These are phyloP conservation scores for Pediacus dermestoides DNA, from an alignment of 2,888 invertebrate species.

Conservation along the genomic window DNA sequence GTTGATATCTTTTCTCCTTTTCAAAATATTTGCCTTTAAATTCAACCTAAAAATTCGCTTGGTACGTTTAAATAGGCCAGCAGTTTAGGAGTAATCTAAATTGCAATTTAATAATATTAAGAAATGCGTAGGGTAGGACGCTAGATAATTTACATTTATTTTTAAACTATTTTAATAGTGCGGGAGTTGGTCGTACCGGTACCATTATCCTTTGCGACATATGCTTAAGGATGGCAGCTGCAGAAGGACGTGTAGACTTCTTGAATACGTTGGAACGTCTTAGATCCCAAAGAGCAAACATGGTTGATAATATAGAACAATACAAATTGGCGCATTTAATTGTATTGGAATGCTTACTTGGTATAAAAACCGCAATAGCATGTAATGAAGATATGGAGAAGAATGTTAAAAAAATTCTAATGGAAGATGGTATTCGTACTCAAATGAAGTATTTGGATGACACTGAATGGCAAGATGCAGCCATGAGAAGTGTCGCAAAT, in stretches of 20 bases:
- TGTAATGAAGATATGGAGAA: slow-evolving; percentile 41
- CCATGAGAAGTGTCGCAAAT: slow-evolving; percentile 37
- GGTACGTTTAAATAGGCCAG: too few species aligned
- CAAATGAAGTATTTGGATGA: slow-evolving; percentile 45
- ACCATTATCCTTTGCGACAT: slow-evolving; percentile 59
- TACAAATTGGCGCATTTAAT: slow-evolving; percentile 51
- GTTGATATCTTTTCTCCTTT: too few species aligned
- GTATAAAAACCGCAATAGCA: slow-evolving; percentile 42
- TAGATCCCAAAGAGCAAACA: slow-evolving; percentile 43
- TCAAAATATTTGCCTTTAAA: too few species aligned
- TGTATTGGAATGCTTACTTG: slow-evolving; percentile 47
- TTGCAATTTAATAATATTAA: too few species aligned
- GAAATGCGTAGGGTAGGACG: too few species aligned
- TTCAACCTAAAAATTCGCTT: too few species aligned
- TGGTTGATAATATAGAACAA: slow-evolving; percentile 50
- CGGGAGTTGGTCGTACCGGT: slow-evolving; percentile 61
- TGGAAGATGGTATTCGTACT: slow-evolving; percentile 32
- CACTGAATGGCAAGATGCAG: slow-evolving; percentile 48
- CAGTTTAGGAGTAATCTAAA: too few species aligned
- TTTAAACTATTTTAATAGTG: too few species aligned
- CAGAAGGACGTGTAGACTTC: slow-evolving; percentile 44
- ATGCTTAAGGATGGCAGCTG: slow-evolving; percentile 51
- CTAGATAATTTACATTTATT: too few species aligned
- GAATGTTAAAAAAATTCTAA: slow-evolving; percentile 34
- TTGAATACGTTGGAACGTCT: slow-evolving; percentile 38